Percentiles rank a stretch among this genome's conserved stretches.
Conservation (phyloP, 92 coral and sea anemone genomes). For the Phenganax subtilis region DNA sequence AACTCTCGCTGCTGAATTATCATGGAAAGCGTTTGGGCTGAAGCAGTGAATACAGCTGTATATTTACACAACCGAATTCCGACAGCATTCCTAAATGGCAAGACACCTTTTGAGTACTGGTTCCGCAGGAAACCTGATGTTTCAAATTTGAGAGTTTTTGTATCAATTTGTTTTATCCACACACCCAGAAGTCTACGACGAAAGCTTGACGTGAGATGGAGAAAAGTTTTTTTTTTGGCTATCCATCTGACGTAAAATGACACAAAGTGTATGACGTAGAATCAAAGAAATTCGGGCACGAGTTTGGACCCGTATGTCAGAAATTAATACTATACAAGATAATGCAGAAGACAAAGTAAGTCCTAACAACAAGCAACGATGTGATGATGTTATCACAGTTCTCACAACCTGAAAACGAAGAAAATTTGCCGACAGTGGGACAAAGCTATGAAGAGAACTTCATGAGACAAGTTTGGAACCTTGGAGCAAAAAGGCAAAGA, state of each 20-base stretch:
- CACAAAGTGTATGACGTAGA: constrained; percentile 23
- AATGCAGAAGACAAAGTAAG: neutral
- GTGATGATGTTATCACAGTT: no score
- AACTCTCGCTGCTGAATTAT: constrained; percentile 39
- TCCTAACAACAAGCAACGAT: no score
- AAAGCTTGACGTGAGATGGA: constrained; percentile 29
- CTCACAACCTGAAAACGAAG: neutral
- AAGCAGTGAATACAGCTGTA: constrained; percentile 39
- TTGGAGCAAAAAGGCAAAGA: neutral
- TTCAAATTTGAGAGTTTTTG: constrained; percentile 58
- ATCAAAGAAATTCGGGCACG: neutral
- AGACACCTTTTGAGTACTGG: constrained; percentile 26
- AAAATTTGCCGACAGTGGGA: constrained; percentile 15
- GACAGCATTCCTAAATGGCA: neutral
- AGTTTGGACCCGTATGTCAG: neutral
- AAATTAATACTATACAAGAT: neutral
- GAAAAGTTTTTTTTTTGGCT: constrained; percentile 32
- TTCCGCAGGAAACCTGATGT: constrained; percentile 43
- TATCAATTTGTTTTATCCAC: constrained; percentile 52
- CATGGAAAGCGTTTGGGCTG: constrained; percentile 46
- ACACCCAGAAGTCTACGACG: constrained; percentile 49
- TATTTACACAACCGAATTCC: constrained; percentile 42
- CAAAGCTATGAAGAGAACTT: constrained; percentile 17
- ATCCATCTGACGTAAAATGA: constrained; percentile 29
- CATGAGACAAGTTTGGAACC: neutral